A percentile compares a stretch with the other conserved stretches of the same genome.
Conservation (phyloP, 1,140 invertebrate genomes). For the Drosophila navojoa region DNA sequence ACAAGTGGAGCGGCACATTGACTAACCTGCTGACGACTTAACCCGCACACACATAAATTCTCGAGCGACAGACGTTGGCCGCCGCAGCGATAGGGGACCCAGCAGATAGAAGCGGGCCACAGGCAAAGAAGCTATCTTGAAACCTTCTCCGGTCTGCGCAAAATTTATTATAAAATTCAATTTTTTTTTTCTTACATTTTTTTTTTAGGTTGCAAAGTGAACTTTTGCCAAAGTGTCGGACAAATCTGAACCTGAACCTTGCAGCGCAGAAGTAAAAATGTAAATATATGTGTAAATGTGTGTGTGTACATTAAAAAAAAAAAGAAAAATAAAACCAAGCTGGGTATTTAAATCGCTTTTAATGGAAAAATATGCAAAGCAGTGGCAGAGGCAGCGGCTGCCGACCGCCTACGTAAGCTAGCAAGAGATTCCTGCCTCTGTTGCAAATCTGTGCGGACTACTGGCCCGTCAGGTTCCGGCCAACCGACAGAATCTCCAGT, state of each 20-base stretch:
- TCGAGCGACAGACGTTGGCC: slow-evolving; percentile 33
- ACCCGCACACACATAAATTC: slow-evolving; percentile 62
- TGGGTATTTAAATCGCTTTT: slow-evolving; percentile 81
- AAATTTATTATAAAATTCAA: slow-evolving; percentile 82
- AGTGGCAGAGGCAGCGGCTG: slow-evolving; percentile 21
- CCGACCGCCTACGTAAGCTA: slow-evolving; percentile 53
- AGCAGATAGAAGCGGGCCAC: slow-evolving; percentile 29
- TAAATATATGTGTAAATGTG: slow-evolving; percentile 14
- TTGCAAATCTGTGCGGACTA: slow-evolving; percentile 71
- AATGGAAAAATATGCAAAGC: slow-evolving; percentile 80
- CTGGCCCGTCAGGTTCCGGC: slow-evolving; percentile 32
- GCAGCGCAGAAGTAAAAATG: slow-evolving; percentile 18
- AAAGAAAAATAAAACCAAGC: slow-evolving; percentile 50
- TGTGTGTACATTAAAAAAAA: slow-evolving; percentile 16
- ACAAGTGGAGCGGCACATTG: slow-evolving; percentile 17
- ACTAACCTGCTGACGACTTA: slow-evolving; percentile 59
- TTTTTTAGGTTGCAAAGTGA: slow-evolving; percentile 18
- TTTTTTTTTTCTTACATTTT: slow-evolving; percentile 47
- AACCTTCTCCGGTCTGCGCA: slow-evolving; percentile 44
- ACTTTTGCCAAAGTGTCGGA: slow-evolving; percentile 46
- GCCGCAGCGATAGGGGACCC: neutral
- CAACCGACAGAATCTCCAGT: neutral
- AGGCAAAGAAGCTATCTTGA: slow-evolving; percentile 26
- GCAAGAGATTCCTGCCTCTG: slow-evolving; percentile 33
- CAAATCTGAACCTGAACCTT: slow-evolving; percentile 31